Evolutionary conservation across 2,888 invertebrate species (phyloP).

Genomic region (Drosophila neutralis): DNA sequence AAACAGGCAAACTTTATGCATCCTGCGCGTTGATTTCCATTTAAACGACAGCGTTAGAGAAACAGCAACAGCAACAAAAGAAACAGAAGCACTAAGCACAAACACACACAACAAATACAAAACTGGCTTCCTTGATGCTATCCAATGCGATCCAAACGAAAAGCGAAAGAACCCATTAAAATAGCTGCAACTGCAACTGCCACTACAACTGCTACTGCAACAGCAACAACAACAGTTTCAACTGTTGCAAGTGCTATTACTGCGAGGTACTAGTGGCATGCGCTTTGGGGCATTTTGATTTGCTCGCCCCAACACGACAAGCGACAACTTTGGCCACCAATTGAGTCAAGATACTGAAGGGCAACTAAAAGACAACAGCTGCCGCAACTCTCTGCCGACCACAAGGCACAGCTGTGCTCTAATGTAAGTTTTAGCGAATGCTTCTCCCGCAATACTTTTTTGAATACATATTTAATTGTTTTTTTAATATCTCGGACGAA

Average conservation of each 20-base stretch:
- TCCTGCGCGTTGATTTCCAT: slow-evolving; percentile 81
- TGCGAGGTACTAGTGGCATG: slow-evolving; percentile 52
- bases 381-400: neutral
- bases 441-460: neutral
- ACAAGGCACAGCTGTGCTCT: neutral
- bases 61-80: slow-evolving; percentile 30
- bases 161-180: slow-evolving; percentile 80
- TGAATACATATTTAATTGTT: neutral
- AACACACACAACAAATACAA: slow-evolving; percentile 15
- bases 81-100: slow-evolving; percentile 22
- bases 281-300: slow-evolving; percentile 55
- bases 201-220: slow-evolving; percentile 40
- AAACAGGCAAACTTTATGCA: slow-evolving; percentile 73
- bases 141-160: slow-evolving; percentile 64
- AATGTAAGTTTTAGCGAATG: neutral
- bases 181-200: slow-evolving; percentile 64
- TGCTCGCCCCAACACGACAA: slow-evolving; percentile 63
- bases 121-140: slow-evolving; percentile 79
- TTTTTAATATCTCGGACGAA: neutral
- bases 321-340: slow-evolving; percentile 73
- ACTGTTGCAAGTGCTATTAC: slow-evolving; percentile 34
- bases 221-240: slow-evolving; percentile 40
- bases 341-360: slow-evolving; percentile 5
- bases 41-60: slow-evolving; percentile 79
- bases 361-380: slow-evolving; percentile 1